phyloP scores from a whole-genome alignment of 2,113 vertebrate species.

The Gnathonemus longibarbis region DNA sequence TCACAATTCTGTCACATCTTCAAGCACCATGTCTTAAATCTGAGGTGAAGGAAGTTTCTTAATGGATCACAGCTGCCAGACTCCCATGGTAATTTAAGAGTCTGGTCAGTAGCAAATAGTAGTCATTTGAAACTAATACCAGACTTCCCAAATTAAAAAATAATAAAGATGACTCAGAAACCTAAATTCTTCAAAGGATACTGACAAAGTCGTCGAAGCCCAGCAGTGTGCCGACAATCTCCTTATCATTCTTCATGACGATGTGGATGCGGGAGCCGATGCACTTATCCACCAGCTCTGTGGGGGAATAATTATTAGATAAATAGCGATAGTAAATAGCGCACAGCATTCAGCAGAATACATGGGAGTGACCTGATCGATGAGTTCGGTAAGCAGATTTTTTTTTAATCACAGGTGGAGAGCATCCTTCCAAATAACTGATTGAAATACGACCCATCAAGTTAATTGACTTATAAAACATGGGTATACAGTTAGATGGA shows the following conservation, averaged over 20 bases:
- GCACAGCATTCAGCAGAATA: neutral
- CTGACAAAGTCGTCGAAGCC: slow-evolving; percentile 96
- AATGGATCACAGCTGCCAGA: neutral
- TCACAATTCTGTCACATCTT: slow-evolving; percentile 85
- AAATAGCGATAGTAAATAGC: neutral
- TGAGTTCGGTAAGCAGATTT: neutral
- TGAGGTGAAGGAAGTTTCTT: slow-evolving; percentile 51
- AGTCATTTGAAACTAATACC: neutral
- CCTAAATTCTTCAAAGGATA: slow-evolving; percentile 69
- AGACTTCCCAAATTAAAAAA: neutral
- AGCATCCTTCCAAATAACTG: neutral
- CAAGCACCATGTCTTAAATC: slow-evolving; percentile 74
- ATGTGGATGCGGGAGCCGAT: slow-evolving; percentile 79
- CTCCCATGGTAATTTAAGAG: neutral
- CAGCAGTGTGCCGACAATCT: slow-evolving; percentile 78
- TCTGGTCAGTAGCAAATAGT: neutral
- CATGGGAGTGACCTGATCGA: neutral
- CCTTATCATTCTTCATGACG: slow-evolving; percentile 87
- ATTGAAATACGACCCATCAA: neutral
- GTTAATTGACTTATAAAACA: neutral
- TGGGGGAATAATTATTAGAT: neutral
- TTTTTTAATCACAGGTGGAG: neutral
- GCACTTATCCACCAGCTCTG: slow-evolving; percentile 89
- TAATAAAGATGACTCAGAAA: no score
- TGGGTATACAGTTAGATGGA: neutral